These are phyloP conservation scores for Ctenopoma kingsleyae DNA, from an alignment of 2,797 vertebrate genomes.

Conservation along the genomic window DNA sequence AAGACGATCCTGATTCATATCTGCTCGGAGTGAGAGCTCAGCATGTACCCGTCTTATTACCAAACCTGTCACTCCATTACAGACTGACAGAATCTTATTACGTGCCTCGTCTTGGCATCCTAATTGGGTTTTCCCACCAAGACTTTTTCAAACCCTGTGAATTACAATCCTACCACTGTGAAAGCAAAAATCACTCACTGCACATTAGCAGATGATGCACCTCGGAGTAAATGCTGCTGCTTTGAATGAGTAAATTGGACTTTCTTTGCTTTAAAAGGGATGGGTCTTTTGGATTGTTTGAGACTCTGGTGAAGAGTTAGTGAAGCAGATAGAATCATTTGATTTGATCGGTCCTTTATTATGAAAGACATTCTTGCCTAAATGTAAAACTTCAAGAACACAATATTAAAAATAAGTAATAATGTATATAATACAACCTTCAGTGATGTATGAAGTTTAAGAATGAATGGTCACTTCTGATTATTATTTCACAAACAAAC, in stretches of 20 bases:
- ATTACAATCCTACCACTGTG: slow-evolving; percentile 55
- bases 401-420: slow-evolving; percentile 44
- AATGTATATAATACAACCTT: slow-evolving; percentile 11
- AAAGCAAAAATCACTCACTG: slow-evolving; percentile 56
- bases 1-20: slow-evolving; percentile 52
- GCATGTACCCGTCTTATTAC: slow-evolving; percentile 58
- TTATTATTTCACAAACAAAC: slow-evolving; percentile 1
- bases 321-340: slow-evolving; percentile 59
- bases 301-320: slow-evolving; percentile 35
- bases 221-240: slow-evolving; percentile 32
- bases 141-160: slow-evolving; percentile 39
- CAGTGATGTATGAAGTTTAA: neutral
- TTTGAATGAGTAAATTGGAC: slow-evolving; percentile 48
- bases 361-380: too few species aligned
- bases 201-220: slow-evolving; percentile 58
- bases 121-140: slow-evolving; percentile 65
- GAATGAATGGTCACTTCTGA: neutral
- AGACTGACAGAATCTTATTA: slow-evolving; percentile 65
- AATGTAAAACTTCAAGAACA: too few species aligned
- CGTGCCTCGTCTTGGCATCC: slow-evolving; percentile 44
- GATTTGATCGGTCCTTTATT: too few species aligned
- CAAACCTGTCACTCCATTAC: slow-evolving; percentile 63
- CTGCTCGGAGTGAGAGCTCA: slow-evolving; percentile 37
- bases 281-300: slow-evolving; percentile 54
- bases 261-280: slow-evolving; percentile 47